These are phyloP conservation scores for Chaetodon trifascialis DNA, from an alignment of 2,113 vertebrate species.

Conservation along the genomic window DNA sequence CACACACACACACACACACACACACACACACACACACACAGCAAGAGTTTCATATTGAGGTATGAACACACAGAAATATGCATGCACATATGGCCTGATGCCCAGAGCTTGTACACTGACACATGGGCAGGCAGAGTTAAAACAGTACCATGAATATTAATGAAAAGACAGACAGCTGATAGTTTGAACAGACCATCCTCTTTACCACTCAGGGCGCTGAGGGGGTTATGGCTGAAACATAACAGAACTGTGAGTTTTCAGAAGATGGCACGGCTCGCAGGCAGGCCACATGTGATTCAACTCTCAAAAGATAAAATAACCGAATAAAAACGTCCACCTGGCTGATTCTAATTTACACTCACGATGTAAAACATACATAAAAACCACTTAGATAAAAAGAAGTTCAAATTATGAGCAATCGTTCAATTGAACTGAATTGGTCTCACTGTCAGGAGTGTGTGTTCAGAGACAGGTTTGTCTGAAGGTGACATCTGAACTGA, in stretches of 20 bases:
- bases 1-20: neutral
- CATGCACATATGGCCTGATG: slow-evolving; percentile 56
- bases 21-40: neutral
- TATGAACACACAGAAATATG: slow-evolving; percentile 47
- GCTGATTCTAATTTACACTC: too few relatives aligned
- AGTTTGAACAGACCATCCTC: slow-evolving; percentile 3
- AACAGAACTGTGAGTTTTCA: neutral
- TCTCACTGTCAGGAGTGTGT: neutral
- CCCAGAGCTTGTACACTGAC: slow-evolving; percentile 37
- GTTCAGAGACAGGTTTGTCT: neutral
- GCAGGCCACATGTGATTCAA: slow-evolving; percentile 1
- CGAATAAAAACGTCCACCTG: too few relatives aligned
- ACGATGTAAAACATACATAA: neutral
- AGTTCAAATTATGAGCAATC: neutral
- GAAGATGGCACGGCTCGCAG: neutral
- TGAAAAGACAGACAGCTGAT: slow-evolving; percentile 32
- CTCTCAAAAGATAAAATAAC: neutral
- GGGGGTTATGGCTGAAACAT: neutral
- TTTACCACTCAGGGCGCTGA: neutral
- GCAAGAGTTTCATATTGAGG: slow-evolving; percentile 16
- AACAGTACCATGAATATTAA: slow-evolving; percentile 58
- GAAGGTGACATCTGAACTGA: neutral
- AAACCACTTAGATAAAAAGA: neutral
- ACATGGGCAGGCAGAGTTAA: slow-evolving; percentile 44
- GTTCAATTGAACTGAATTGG: neutral